A percentile compares a stretch with the other conserved stretches of the same genome.
These are phyloP conservation scores for Papilio aristodemus DNA, from an alignment of 1,140 invertebrate genomes.

Conservation along the genomic window DNA sequence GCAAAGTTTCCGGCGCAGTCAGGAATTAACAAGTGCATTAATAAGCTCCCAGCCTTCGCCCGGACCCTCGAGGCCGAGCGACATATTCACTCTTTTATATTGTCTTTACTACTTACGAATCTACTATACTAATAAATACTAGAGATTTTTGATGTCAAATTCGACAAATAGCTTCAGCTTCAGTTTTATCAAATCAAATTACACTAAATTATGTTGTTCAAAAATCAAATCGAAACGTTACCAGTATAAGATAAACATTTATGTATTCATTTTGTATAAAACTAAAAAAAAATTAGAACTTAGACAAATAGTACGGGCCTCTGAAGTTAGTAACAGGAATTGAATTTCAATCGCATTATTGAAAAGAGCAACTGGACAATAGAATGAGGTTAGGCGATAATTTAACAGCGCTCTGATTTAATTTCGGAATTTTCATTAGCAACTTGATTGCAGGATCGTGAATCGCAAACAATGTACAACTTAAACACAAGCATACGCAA, in stretches of 20 bases:
- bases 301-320: no score
- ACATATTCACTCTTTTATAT: conserved; percentile 34
- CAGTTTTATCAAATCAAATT: no score
- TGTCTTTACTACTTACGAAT: conserved; percentile 33
- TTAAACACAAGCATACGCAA: conserved; percentile 14
- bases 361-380: neutral
- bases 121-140: neutral
- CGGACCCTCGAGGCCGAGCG: conserved; percentile 31
- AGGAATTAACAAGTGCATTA: conserved; percentile 44
- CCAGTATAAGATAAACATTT: no score
- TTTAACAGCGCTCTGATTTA: neutral
- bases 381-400: neutral
- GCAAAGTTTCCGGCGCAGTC: conserved; percentile 24
- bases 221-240: no score
- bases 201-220: no score
- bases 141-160: no score
- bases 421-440: conserved; percentile 28
- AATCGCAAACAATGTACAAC: conserved; percentile 26
- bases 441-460: conserved; percentile 29
- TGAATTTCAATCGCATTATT: no score
- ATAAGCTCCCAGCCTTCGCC: conserved; percentile 34
- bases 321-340: no score
- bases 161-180: no score
- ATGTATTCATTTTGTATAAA: no score
- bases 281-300: no score